These are phyloP conservation scores for Stigmatopora argus DNA, from an alignment of 2,113 vertebrate species.

Conservation along the genomic window DNA sequence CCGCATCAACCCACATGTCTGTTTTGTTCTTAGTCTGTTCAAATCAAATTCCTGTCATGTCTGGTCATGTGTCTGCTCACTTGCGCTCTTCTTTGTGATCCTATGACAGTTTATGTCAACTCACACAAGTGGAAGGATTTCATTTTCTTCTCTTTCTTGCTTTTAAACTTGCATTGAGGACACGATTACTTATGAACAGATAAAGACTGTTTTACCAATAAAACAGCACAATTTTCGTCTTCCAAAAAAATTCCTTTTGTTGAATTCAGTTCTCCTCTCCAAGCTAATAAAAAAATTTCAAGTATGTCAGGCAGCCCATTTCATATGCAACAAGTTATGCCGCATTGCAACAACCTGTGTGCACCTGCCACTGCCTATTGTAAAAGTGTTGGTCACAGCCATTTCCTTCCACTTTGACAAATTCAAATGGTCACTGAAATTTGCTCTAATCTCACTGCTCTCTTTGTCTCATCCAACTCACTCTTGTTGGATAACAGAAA, in stretches of 20 bases:
- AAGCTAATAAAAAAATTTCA: too few species aligned
- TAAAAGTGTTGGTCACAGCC: background rate
- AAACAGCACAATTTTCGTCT: background rate
- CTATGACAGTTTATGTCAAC: background rate
- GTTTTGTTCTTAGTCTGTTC: background rate
- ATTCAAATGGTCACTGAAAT: too few species aligned
- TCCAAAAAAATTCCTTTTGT: too few species aligned
- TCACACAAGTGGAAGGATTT: background rate
- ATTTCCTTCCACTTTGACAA: background rate
- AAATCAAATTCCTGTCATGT: slow-evolving; percentile 1
- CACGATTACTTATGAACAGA: background rate
- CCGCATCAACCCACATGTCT: background rate
- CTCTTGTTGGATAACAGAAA: background rate
- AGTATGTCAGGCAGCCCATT: too few species aligned
- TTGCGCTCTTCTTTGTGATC: background rate
- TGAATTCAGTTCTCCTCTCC: too few species aligned
- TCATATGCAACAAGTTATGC: too few species aligned
- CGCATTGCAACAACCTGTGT: background rate
- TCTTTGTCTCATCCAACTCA: too few species aligned
- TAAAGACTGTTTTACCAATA: background rate
- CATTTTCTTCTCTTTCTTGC: background rate
- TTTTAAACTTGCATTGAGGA: background rate
- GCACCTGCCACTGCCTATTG: background rate
- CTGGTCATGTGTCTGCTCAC: background rate
- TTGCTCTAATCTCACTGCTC: too few species aligned